Evolutionary conservation across 2,113 vertebrate genomes (phyloP), one percentile per base, ranked within the genome.

Genomic region (Tragelaphus strepsiceros): DNA sequence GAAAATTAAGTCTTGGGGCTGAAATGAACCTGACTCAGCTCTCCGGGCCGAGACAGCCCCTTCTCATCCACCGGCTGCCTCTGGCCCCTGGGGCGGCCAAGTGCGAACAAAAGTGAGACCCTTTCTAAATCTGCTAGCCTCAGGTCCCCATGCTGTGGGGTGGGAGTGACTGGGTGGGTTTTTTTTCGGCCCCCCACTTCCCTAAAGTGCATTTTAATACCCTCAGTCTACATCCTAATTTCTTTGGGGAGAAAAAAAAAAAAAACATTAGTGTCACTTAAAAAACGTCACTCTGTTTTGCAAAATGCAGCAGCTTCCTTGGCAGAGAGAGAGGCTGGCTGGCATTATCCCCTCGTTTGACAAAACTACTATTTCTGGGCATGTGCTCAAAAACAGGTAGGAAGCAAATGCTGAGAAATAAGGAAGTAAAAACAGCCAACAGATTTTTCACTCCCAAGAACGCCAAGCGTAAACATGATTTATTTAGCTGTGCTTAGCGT

Each of bases 351-450:
- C 98, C 98, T 98, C 98, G 49, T 98, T 99, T 99, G 99, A 99
- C 98, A 99, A 99, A 99, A 99, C 99, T 99, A 99, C 99, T 99
- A 99, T 99, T 99, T 99, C 99, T 99, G 99, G 99, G 99, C 99
- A 99, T 98, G 9, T 91, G 85, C 99, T 99, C 99, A 99, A 99
- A 99, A 99, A 98, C 99, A 99, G 99, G 99, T 99, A 99, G 99
- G 99, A 99, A 99, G 99, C 99, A 99, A 99, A 99, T 98, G 98
- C 99, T 99, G 98, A 99, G 98, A 99, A 99, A 99, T 98, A 98
- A 99, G 99, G 99, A 99, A 99, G 99, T 98, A 97, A 98, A 99
- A 99, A 99, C 98, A 99, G 99, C 99, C 99, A 99, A 98, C 98
- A 98, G 98, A 98, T 98, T 98, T 98, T 99, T 99, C 98, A 98